Percentiles rank a stretch among this genome's conserved stretches.
These are phyloP conservation scores for Teleiodes luculella DNA, from an alignment of 2,888 invertebrate genomes.

Conservation along the genomic window DNA sequence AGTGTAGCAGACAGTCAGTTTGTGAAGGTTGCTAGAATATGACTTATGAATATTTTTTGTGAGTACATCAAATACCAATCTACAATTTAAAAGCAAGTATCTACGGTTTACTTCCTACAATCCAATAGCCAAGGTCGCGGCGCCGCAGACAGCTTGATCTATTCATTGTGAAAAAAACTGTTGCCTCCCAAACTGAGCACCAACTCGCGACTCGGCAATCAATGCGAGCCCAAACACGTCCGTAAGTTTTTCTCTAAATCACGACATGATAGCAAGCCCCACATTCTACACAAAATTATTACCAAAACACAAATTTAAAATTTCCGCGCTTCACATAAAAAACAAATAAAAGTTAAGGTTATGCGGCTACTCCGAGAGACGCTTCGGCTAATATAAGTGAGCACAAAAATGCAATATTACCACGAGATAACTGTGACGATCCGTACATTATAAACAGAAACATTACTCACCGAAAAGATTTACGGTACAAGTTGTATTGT, in stretches of 20 bases:
- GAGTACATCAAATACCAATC: conserved; percentile 76
- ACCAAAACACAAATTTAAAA: conserved; percentile 47
- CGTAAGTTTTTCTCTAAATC: conserved; percentile 14
- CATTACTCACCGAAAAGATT: conserved; percentile 93
- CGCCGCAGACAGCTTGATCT: conserved; percentile 70
- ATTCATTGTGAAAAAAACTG: conserved; percentile 66
- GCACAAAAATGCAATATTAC: conserved; percentile 16
- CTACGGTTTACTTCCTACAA: conserved; percentile 78
- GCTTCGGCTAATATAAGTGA: conserved; percentile 7
- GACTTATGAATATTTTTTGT: conserved; percentile 70
- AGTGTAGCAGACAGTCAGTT: not conserved
- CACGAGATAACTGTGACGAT: conserved; percentile 16
- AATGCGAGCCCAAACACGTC: conserved; percentile 16
- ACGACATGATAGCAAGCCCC: conserved; percentile 6
- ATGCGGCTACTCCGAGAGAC: conserved; percentile 34
- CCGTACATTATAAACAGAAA: conserved; percentile 25
- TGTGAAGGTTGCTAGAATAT: conserved; percentile 28
- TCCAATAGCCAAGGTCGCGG: conserved; percentile 75
- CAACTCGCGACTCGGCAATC: conserved; percentile 15
- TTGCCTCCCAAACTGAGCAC: conserved; percentile 42
- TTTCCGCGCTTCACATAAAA: conserved; percentile 65
- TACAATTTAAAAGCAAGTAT: conserved; percentile 77
- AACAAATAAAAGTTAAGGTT: conserved; percentile 62
- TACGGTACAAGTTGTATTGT: conserved; percentile 97
- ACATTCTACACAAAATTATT: conserved; percentile 18